A percentile compares a stretch with the other conserved stretches of the same genome.
phyloP scores from a whole-genome alignment of 2,888 invertebrate species.

The Rotaria macrura region DNA sequence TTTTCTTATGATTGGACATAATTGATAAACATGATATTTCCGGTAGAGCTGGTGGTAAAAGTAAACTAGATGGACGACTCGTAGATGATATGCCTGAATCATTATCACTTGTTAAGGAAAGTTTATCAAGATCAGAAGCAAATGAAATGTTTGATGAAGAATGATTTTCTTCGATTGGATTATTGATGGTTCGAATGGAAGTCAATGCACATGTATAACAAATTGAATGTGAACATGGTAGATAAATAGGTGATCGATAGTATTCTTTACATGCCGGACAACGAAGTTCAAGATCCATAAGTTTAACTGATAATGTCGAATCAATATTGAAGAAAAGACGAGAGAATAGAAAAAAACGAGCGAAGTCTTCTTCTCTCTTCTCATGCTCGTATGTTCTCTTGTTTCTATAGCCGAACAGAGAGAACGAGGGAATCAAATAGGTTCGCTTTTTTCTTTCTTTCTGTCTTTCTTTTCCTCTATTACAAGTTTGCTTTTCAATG shows the following conservation, averaged over 20 bases:
- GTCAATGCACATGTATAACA: constrained; percentile 82
- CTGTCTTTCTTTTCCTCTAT: not conserved
- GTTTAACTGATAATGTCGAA: not conserved
- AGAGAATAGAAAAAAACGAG: not conserved
- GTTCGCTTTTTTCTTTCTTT: not conserved
- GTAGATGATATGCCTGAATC: constrained; percentile 64
- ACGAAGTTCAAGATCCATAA: constrained; percentile 91
- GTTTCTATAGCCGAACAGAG: not conserved
- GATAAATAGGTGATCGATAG: constrained; percentile 78
- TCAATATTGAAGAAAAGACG: not conserved
- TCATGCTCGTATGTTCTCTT: not conserved
- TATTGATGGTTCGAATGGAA: constrained; percentile 23
- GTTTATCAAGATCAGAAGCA: constrained; percentile 80
- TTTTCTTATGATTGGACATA: constrained; percentile 36
- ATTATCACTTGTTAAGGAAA: constrained; percentile 86
- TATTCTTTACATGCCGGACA: constrained; percentile 86
- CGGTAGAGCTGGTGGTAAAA: not conserved
- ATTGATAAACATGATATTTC: not conserved
- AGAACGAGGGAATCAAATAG: not conserved
- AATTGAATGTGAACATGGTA: constrained; percentile 75
- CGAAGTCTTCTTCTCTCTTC: not conserved
- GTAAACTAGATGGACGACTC: constrained; percentile 23
- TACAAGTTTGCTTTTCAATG: not conserved
- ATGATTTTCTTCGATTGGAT: constrained; percentile 1
- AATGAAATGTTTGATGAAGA: constrained; percentile 34